phyloP scores from a whole-genome alignment of 2,113 vertebrate species.

The Mustela nigripes region DNA sequence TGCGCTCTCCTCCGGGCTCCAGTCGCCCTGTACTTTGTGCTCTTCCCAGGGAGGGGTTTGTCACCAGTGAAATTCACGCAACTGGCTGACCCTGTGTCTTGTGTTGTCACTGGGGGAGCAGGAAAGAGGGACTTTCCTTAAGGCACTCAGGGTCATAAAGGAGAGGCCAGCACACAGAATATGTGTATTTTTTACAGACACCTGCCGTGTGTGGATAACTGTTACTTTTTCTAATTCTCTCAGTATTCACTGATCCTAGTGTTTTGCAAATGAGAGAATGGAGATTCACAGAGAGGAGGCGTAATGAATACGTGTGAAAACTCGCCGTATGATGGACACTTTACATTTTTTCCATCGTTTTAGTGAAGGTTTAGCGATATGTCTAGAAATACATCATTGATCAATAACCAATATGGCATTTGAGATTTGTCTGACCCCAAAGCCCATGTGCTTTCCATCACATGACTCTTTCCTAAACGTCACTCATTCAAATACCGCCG shows the following conservation, averaged over 20 bases:
- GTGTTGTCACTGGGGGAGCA: neutral
- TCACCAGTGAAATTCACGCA: neutral
- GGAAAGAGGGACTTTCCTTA: neutral
- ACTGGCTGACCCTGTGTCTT: neutral
- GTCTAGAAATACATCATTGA: neutral
- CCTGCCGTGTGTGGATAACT: neutral
- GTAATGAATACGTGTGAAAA: neutral
- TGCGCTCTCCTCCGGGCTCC: rapidly evolving
- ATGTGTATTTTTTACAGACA: neutral
- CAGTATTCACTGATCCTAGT: neutral
- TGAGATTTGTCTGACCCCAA: neutral
- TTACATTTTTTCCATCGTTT: neutral
- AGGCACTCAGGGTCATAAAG: neutral
- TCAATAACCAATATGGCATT: neutral
- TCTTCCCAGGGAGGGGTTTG: rapidly evolving
- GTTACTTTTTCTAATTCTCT: neutral
- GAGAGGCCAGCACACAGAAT: neutral
- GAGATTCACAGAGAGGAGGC: neutral
- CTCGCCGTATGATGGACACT: neutral
- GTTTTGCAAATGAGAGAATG: neutral
- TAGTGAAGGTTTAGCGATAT: neutral
- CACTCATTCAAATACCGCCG: neutral
- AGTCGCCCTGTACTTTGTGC: neutral
- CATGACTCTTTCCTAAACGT: neutral
- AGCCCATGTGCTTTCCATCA: neutral